A percentile compares a stretch with the other conserved stretches of the same genome.
Evolutionary conservation across 2,113 vertebrate genomes (phyloP).

Genomic region (Corythoichthys haematopterus): DNA sequence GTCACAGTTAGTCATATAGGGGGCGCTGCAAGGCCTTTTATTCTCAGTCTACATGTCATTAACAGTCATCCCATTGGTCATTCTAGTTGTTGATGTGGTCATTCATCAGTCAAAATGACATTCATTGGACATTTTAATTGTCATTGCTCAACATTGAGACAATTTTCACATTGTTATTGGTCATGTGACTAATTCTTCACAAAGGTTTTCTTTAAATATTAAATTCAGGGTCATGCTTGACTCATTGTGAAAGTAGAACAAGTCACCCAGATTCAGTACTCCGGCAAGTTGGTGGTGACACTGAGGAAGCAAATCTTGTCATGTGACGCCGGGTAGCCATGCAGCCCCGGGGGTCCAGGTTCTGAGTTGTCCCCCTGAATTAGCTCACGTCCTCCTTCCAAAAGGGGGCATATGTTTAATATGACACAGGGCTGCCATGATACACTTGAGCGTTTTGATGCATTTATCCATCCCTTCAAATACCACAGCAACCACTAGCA

Average conservation of each 20-base stretch:
- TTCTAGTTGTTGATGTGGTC: background rate
- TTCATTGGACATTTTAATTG: background rate
- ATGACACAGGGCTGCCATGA: slow-evolving; percentile 56
- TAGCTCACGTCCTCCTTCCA: slow-evolving; percentile 46
- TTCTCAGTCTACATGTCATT: background rate
- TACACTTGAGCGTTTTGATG: slow-evolving; percentile 14
- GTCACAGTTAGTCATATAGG: slow-evolving; percentile 34
- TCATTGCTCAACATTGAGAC: background rate
- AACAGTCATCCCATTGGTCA: background rate
- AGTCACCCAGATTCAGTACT: slow-evolving; percentile 6
- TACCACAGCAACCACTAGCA: slow-evolving; percentile 67
- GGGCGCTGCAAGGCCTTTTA: slow-evolving; percentile 15
- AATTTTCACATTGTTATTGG: no score
- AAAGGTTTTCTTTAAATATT: background rate
- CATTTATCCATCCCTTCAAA: slow-evolving; percentile 34
- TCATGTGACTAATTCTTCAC: no score
- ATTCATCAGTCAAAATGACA: background rate
- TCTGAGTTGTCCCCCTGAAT: slow-evolving; percentile 57
- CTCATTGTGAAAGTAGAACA: background rate
- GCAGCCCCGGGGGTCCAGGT: slow-evolving; percentile 1
- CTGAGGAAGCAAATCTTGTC: slow-evolving; percentile 29
- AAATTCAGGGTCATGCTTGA: background rate
- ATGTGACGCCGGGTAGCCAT: background rate
- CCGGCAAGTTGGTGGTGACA: slow-evolving; percentile 17
- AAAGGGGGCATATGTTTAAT: slow-evolving; percentile 58